Conservation (phyloP, 2,797 vertebrate species). For the Brachyalestes nurse region DNA sequence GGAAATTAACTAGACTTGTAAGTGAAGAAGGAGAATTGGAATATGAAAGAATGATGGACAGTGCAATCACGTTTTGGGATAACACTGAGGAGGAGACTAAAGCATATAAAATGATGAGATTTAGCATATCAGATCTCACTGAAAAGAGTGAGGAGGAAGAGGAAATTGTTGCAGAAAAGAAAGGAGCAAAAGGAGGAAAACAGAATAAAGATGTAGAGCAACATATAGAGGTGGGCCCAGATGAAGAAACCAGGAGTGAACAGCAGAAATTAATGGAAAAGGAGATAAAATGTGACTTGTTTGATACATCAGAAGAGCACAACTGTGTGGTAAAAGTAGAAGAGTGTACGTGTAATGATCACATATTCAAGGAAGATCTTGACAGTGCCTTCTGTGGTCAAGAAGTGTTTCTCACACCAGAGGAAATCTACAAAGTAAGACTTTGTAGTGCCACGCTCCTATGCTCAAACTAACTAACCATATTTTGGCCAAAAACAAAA, state of each 20-base stretch:
- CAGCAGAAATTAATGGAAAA: conserved; percentile 13
- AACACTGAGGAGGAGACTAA: conserved; percentile 40
- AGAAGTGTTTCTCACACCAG: conserved; percentile 65
- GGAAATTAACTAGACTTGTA: conserved; percentile 6
- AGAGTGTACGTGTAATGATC: background rate
- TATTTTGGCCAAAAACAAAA: background rate
- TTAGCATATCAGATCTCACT: background rate
- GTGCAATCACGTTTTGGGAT: conserved; percentile 33
- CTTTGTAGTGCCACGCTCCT: background rate
- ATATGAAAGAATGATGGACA: conserved; percentile 32
- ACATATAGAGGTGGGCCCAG: background rate
- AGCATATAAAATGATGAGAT: background rate
- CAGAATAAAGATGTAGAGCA: conserved; percentile 5
- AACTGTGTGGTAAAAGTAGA: conserved; percentile 10
- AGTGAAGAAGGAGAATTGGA: conserved; percentile 16
- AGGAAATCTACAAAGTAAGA: conserved; percentile 74
- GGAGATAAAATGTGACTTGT: background rate
- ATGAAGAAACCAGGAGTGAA: conserved; percentile 8
- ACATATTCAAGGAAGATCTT: conserved; percentile 21
- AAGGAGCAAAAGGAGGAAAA: background rate
- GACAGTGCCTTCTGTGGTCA: conserved; percentile 44
- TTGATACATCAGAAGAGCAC: conserved; percentile 9
- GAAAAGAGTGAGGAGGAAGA: conserved; percentile 1
- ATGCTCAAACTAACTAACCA: background rate
- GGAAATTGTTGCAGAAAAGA: conserved; percentile 4